A percentile compares a stretch with the other conserved stretches of the same genome.
These are phyloP conservation scores for Zaprionus gabonicus DNA, from an alignment of 1,140 invertebrate genomes.

Conservation along the genomic window DNA sequence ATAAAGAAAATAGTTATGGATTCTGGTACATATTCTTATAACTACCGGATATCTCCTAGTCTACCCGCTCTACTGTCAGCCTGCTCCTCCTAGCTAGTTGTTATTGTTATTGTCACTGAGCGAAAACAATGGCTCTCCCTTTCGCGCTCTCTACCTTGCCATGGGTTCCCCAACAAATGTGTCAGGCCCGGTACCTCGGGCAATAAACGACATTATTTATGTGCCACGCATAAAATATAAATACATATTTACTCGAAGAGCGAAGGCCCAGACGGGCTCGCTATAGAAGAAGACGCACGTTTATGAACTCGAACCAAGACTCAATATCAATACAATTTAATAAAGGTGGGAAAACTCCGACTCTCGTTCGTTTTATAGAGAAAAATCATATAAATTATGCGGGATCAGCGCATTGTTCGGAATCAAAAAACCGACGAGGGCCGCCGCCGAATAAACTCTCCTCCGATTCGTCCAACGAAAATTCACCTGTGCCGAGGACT, in stretches of 20 bases:
- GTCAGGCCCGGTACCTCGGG: constrained; percentile 19
- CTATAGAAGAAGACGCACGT: constrained; percentile 60
- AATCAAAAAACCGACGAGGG: constrained; percentile 44
- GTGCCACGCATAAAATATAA: constrained; percentile 77
- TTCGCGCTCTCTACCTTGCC: constrained; percentile 1
- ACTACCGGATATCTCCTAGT: constrained; percentile 12
- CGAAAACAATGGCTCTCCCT: constrained; percentile 31
- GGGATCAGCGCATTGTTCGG: constrained; percentile 75
- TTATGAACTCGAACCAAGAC: constrained; percentile 65
- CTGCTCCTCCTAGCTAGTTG: neutral
- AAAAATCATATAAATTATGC: constrained; percentile 83
- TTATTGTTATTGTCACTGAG: neutral
- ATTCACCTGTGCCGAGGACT: constrained; percentile 66
- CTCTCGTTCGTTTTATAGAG: constrained; percentile 58
- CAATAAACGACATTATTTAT: constrained; percentile 78
- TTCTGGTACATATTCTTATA: no score
- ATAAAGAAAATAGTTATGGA: no score
- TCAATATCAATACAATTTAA: constrained; percentile 72
- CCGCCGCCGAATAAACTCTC: constrained; percentile 8
- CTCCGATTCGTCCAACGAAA: constrained; percentile 36
- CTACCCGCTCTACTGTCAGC: neutral
- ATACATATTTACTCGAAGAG: constrained; percentile 46
- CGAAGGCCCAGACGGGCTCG: neutral
- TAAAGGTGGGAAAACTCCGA: constrained; percentile 75
- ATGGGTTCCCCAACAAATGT: constrained; percentile 18